A percentile compares a stretch with the other conserved stretches of the same genome.
phyloP scores from a whole-genome alignment of 2,888 invertebrate species.

The Leptothorax acervorum region DNA sequence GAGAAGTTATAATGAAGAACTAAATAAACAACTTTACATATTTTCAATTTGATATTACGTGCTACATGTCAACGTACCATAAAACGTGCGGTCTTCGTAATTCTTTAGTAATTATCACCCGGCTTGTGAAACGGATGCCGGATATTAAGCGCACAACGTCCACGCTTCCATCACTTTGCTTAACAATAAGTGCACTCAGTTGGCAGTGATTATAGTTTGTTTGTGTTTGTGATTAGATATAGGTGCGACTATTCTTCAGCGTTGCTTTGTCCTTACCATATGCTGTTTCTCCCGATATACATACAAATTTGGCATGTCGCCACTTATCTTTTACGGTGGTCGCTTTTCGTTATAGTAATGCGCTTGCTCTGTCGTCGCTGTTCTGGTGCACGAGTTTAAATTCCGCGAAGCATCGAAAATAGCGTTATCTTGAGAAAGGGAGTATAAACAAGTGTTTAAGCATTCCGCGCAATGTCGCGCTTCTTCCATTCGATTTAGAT shows the following conservation, averaged over 20 bases:
- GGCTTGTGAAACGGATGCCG: not conserved
- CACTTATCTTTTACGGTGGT: conserved; percentile 55
- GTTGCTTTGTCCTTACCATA: conserved; percentile 49
- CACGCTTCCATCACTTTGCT: not conserved
- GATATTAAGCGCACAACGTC: not conserved
- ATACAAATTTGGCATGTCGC: conserved; percentile 67
- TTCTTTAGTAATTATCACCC: conserved; percentile 17
- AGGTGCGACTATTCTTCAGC: not conserved
- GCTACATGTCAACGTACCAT: not conserved
- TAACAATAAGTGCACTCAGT: not conserved
- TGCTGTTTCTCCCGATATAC: conserved; percentile 21
- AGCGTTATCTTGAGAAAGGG: conserved; percentile 38
- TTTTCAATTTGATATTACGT: not conserved
- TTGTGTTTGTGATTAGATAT: conserved; percentile 4
- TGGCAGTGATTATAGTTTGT: not conserved
- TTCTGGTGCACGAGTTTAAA: conserved; percentile 12
- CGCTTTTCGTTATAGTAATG: conserved; percentile 21
- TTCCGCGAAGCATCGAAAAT: conserved; percentile 44
- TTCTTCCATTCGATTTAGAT: conserved; percentile 11
- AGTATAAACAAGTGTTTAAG: conserved; percentile 12
- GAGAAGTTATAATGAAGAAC: not conserved
- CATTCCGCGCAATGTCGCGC: conserved; percentile 6
- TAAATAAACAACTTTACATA: not conserved
- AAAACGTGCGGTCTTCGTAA: not conserved
- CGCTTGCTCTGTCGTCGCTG: not conserved